phyloP scores from a whole-genome alignment of 2,888 invertebrate species.

The Monoplex corrugatus region DNA sequence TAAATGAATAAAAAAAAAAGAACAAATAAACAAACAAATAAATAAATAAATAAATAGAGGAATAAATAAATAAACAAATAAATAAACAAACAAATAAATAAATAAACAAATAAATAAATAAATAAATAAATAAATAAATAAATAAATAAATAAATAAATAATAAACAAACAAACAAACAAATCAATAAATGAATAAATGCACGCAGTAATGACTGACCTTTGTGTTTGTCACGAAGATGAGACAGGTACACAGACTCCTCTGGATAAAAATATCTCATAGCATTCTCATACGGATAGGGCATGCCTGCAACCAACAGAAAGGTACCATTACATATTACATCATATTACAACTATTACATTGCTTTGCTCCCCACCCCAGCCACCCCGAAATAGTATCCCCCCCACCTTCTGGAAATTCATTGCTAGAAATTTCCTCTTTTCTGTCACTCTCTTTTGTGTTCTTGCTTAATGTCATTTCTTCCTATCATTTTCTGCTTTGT shows the following conservation, averaged over 20 bases:
- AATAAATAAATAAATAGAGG: background rate
- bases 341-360: background rate
- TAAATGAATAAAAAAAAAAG: no score
- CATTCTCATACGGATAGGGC: conserved; percentile 72
- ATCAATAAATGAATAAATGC: background rate
- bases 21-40: background rate
- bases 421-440: background rate
- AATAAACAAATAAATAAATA: background rate
- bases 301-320: conserved; percentile 61
- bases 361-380: no score
- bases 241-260: conserved; percentile 71
- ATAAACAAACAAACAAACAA: background rate
- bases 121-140: background rate
- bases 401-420: background rate
- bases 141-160: background rate
- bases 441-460: background rate
- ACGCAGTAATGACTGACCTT: conserved; percentile 54
- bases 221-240: conserved; percentile 72
- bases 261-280: conserved; percentile 72
- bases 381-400: background rate
- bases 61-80: background rate
- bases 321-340: background rate
- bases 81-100: background rate
- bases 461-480: no score
- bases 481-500: no score